Conservation (phyloP, 2,113 vertebrate genomes). For the Brachyhypopomus gauderio region DNA sequence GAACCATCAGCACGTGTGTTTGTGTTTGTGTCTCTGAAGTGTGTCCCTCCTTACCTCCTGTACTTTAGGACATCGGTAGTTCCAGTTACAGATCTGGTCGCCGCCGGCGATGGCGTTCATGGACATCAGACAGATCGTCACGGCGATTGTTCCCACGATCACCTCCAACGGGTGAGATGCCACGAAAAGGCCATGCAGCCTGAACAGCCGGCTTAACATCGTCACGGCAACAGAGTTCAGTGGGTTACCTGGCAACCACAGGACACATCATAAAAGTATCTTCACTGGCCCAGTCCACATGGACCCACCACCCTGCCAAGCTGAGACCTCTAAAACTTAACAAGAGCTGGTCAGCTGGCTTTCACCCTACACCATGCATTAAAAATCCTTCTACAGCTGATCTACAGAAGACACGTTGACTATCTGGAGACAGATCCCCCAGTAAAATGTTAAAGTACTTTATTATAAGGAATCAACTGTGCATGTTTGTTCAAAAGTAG, state of each 20-base stretch:
- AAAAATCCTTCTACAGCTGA: too few species aligned
- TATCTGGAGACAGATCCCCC: too few species aligned
- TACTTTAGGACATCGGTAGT: constrained; percentile 89
- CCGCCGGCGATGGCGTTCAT: constrained; percentile 94
- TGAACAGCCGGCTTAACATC: constrained; percentile 87
- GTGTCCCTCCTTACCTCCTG: constrained; percentile 80
- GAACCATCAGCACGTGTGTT: too few species aligned
- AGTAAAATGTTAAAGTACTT: too few species aligned
- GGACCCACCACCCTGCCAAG: too few species aligned
- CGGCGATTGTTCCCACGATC: constrained; percentile 90
- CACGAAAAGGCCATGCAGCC: constrained; percentile 88
- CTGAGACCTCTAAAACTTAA: too few species aligned
- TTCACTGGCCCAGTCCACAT: background rate
- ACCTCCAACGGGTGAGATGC: constrained; percentile 95
- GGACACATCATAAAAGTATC: background rate
- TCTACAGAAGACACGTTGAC: too few species aligned
- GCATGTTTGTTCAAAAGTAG: too few species aligned
- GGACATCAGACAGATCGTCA: constrained; percentile 94
- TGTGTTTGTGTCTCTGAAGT: too few species aligned
- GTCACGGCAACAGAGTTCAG: constrained; percentile 8
- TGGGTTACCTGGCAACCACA: background rate
- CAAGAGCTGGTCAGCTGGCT: too few species aligned
- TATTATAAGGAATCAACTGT: too few species aligned
- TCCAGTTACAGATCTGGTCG: constrained; percentile 92
- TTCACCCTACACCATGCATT: too few species aligned